Evolutionary conservation across 2,888 invertebrate genomes (phyloP).

Genomic region (Pseudeuparius sepicola): DNA sequence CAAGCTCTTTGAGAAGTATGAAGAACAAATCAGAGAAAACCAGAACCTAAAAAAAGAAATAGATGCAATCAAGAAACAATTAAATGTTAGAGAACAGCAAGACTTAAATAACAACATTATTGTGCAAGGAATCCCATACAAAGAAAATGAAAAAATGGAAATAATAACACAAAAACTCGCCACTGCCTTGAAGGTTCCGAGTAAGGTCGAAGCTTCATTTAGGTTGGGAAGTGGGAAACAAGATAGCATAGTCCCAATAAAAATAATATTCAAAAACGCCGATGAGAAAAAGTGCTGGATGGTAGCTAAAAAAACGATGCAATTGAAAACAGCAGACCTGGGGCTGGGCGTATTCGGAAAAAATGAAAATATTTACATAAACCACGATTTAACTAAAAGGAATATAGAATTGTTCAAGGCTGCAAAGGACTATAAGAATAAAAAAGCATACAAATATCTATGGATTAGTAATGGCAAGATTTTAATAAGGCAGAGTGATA

Average conservation of each 20-base stretch:
- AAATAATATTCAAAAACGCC: conserved; percentile 4
- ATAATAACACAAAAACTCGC: too few species aligned
- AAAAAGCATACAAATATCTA: conserved; percentile 6
- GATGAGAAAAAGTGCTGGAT: conserved; percentile 6
- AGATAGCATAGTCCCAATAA: conserved; percentile 1
- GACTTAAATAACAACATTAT: conserved; percentile 5
- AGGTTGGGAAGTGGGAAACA: conserved; percentile 6
- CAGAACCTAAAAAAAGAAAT: background rate
- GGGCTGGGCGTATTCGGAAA: conserved; percentile 1
- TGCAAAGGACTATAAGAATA: conserved; percentile 4
- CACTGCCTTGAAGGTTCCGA: too few species aligned
- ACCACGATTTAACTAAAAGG: conserved; percentile 6
- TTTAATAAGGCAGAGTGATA: conserved; percentile 5
- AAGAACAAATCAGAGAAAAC: conserved; percentile 3
- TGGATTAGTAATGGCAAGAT: conserved; percentile 9
- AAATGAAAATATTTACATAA: conserved; percentile 4
- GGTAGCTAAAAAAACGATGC: conserved; percentile 5
- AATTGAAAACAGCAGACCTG: conserved; percentile 1
- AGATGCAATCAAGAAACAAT: background rate
- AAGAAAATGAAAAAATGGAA: conserved; percentile 4
- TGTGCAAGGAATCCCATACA: conserved; percentile 1
- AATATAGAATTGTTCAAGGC: conserved; percentile 1
- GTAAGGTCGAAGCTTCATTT: background rate
- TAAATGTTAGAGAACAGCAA: conserved; percentile 1
- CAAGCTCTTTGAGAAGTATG: conserved; percentile 4